Conservation (phyloP, 2,113 vertebrate genomes). For the Alligator mississippiensis region DNA sequence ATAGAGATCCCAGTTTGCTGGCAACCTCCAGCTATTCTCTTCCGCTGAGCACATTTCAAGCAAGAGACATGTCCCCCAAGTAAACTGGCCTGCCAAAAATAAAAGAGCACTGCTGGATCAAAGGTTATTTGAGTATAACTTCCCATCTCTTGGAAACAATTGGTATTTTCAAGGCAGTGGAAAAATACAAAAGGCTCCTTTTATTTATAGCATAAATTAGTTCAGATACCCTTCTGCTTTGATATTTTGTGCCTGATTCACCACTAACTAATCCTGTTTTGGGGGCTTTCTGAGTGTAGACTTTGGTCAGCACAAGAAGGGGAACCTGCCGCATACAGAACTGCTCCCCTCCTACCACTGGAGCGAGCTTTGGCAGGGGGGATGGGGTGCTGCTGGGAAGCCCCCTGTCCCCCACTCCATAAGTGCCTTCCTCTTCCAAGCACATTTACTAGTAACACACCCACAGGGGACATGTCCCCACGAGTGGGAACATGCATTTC, state of each 20-base stretch:
- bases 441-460: no score
- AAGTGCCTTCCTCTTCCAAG: no score
- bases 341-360: no score
- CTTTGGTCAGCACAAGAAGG: neutral
- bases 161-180: neutral
- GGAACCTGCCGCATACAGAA: neutral
- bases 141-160: neutral
- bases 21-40: neutral
- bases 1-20: neutral
- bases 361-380: neutral
- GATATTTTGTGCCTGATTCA: neutral
- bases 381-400: neutral
- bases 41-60: neutral
- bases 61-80: neutral
- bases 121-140: neutral
- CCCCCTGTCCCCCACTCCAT: no score
- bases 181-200: neutral
- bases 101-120: fast-evolving
- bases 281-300: neutral
- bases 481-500: no score
- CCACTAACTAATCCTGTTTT: neutral
- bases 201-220: neutral
- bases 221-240: neutral
- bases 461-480: no score
- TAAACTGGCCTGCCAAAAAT: neutral